Evolutionary conservation across 2,888 invertebrate species (phyloP), one percentile per base, ranked within the genome.

Genomic region (Protodeltote pygarga): DNA sequence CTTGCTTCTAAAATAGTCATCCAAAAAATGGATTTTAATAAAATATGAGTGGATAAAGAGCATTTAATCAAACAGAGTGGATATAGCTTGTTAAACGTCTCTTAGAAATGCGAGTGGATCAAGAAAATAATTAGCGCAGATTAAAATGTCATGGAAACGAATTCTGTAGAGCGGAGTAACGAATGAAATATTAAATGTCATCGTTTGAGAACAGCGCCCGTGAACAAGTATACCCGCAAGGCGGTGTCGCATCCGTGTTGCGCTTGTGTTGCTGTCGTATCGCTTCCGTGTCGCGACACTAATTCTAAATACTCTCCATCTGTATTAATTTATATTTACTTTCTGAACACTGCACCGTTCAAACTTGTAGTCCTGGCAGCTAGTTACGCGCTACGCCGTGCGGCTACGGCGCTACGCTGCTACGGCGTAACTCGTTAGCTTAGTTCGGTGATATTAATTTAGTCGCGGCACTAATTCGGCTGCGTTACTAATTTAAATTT

Each of bases 401-500:
- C 3, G 5, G 24, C 16, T 33, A 33, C 37, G 11, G 1, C 1
- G 15, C 19, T 21, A 32, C 11, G 31, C 0, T 19, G 33, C 32
- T 27, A 32, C 25, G 8, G 8, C 37, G 27, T 38, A 21, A 16
- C 25, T 47, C 11, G 25, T 51, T 40, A 31, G 24, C 13, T 38
- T 21, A 31, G 31, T 42, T 52, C 20, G 13, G 29, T 41, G 34
- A 29, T 5, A 23, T 39, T n/a, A n/a, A n/a, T 53, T 38, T 24
- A 20, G 8, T 34, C 15, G 9, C 4, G 9, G 10, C 25, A 28
- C 13, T 34, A 44, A 35, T 40, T 27, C 6, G 10, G 15, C 8
- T 9, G 9, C 19, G 20, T 37, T 39, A 16, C 32, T 32, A 24
- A 48, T 48, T 31, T 28, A 25, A 45, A 13, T 45, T 60, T 60